These are phyloP conservation scores for Aphaenogaster rudis DNA, from an alignment of 1,140 invertebrate genomes.

Conservation along the genomic window DNA sequence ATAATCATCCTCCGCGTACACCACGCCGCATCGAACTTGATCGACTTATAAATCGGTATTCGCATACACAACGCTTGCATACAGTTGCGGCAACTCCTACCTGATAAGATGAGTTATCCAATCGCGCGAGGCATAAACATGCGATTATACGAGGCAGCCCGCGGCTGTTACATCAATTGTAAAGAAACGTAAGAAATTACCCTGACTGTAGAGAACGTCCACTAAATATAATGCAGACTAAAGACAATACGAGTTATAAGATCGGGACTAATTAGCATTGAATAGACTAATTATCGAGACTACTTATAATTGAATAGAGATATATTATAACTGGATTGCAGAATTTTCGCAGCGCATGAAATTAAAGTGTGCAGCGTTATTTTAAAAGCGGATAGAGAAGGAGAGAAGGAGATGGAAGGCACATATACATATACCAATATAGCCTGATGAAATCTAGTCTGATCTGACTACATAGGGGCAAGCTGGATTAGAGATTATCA, in stretches of 20 bases:
- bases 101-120: slow-evolving; percentile 79
- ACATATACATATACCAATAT: background rate
- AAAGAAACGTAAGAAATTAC: slow-evolving; percentile 43
- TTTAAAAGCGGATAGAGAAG: background rate
- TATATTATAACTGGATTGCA: slow-evolving; percentile 5
- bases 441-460: background rate
- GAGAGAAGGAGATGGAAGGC: background rate
- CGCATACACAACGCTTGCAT: slow-evolving; percentile 40
- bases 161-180: slow-evolving; percentile 37
- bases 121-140: slow-evolving; percentile 73
- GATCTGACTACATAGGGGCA: background rate
- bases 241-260: slow-evolving; percentile 38
- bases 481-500: slow-evolving; percentile 8
- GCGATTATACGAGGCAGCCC: slow-evolving; percentile 69
- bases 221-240: slow-evolving; percentile 22
- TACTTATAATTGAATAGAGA: background rate
- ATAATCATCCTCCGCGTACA: slow-evolving; percentile 71
- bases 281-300: background rate
- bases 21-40: slow-evolving; percentile 74
- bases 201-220: slow-evolving; percentile 7
- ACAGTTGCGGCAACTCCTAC: slow-evolving; percentile 69
- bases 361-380: background rate
- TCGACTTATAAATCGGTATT: slow-evolving; percentile 79
- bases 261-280: background rate
- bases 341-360: background rate